Conservation (phyloP, 2,113 vertebrate species). For the Antigone vipio region DNA sequence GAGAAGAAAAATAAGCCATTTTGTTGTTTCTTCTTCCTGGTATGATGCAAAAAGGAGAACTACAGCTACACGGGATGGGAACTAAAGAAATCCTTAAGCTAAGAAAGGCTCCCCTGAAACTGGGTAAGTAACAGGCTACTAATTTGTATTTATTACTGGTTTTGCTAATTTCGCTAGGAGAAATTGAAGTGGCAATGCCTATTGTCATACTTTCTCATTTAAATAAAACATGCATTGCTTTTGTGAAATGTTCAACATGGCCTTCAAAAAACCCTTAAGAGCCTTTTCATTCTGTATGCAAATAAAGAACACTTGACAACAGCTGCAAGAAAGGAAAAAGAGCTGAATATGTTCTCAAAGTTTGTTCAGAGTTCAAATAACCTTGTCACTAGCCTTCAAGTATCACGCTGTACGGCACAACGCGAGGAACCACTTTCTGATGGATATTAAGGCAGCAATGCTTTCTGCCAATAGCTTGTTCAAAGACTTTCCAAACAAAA, state of each 20-base stretch:
- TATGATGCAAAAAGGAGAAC: background rate
- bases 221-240: background rate
- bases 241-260: background rate
- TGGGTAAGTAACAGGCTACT: background rate
- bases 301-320: constrained; percentile 7
- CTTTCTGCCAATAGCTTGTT: constrained; percentile 17
- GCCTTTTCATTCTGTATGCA: background rate
- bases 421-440: constrained; percentile 35
- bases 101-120: background rate
- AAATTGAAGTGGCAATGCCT: background rate
- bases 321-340: constrained; percentile 5
- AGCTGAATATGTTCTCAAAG: background rate
- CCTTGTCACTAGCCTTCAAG: constrained; percentile 34
- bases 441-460: background rate
- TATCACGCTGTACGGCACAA: background rate
- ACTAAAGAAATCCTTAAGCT: background rate
- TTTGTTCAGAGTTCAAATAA: constrained; percentile 35
- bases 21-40: background rate
- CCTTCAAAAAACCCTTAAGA: background rate
- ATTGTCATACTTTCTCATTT: background rate
- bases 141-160: background rate
- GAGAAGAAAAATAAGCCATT: background rate
- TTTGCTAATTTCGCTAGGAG: background rate
- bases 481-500: constrained; percentile 26
- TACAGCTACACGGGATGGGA: background rate